Base-by-base conservation (phyloP, 1,140 invertebrate genomes). In the Macrostomum lignano region DNA sequence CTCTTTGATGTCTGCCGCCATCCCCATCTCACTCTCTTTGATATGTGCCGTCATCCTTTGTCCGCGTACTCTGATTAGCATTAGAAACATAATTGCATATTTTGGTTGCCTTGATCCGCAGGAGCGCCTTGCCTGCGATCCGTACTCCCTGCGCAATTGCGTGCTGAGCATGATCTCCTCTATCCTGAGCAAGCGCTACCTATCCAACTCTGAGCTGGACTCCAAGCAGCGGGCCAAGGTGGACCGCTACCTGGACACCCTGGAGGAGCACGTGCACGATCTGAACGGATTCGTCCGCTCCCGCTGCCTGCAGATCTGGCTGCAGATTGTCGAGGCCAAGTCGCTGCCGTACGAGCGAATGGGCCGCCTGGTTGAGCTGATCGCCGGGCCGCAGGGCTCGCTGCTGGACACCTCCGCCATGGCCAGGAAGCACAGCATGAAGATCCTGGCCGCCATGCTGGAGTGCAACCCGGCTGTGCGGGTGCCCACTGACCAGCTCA, bases 181-280 rank as follows among this genome's bases (percentile, higher is more conserved):
- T 44, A 65, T 77, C 14, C 49, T 79, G 1, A 54, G 68, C 3
- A 63, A 66, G 38, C 64, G 68, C 31, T 33, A 21, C 32, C 51
- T 79, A 2, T 69, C 65, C 25, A 65, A 65, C 22, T 73, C 74
- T 40, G 61, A 68, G 19, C 52, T 77, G 7, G 58, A 65, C 20
- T 62, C 68, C n/a, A 68, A 69, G 38, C 38, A 45, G 38, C 49
- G 49, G 31, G 35, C 36, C 7, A 44, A 44, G 2, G 41, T 51
- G 28, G 54, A 55, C 24, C 41, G 46, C 10, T 11, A 15, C 14
- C 11, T 30, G 14, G 14, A 15, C 19, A 24, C 40, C 23, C 51
- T 79, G 3, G 61, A 72, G 45, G 68, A 74, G n/a, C 76, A 81
- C 47, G 65, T 79, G 26, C 65, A 71, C 40, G 78, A 84, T 51